Evolutionary conservation across 2,888 invertebrate species (phyloP).

Genomic region (Yponomeuta malinellus): DNA sequence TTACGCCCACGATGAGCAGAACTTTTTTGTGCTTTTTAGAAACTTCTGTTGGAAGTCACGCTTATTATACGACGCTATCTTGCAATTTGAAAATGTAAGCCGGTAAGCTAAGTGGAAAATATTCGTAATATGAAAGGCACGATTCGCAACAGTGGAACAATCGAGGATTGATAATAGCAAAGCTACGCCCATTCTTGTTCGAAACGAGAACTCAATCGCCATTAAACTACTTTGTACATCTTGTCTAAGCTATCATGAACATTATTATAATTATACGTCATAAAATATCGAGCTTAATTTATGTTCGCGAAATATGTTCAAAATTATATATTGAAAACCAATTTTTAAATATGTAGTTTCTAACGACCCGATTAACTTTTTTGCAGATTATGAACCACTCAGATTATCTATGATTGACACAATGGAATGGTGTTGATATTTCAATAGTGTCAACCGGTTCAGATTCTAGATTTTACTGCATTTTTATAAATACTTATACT

Average conservation of each 20-base stretch:
- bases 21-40: background rate
- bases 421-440: constrained; percentile 10
- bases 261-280: constrained; percentile 73
- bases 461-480: background rate
- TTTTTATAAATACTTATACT: constrained; percentile 1
- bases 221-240: constrained; percentile 13
- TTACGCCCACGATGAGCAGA: constrained; percentile 3
- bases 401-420: constrained; percentile 7
- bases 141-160: constrained; percentile 9
- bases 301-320: constrained; percentile 47
- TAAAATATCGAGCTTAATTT: constrained; percentile 63
- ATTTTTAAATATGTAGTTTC: constrained; percentile 22
- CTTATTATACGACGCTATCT: background rate
- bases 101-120: background rate
- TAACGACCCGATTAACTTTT: constrained; percentile 46
- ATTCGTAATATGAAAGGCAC: background rate
- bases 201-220: constrained; percentile 14
- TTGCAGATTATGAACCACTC: constrained; percentile 37
- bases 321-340: background rate
- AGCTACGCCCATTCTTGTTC: constrained; percentile 26
- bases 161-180: constrained; percentile 7
- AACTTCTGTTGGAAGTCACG: background rate
- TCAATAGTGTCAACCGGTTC: constrained; percentile 1
- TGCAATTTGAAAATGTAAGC: background rate
- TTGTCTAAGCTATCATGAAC: constrained; percentile 31